These are phyloP conservation scores for Solenodon paradoxus DNA, from an alignment of 2,113 vertebrate species.

Conservation along the genomic window DNA sequence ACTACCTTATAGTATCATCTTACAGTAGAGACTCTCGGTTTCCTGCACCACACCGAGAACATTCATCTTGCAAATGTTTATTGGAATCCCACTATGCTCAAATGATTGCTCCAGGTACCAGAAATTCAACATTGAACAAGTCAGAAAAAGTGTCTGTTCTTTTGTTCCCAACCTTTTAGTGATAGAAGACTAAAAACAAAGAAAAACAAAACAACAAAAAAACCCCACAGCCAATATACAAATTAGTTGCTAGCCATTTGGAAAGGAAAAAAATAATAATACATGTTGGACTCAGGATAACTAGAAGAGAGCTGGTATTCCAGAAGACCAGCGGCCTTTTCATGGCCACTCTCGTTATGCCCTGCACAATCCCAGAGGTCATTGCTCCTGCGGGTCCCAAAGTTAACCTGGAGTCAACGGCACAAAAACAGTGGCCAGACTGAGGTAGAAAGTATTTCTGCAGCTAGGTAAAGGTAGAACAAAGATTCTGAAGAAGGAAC, in stretches of 20 bases:
- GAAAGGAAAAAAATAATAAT: not conserved
- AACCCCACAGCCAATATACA: not conserved
- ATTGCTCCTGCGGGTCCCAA: not conserved
- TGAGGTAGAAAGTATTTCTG: not conserved
- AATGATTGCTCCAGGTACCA: not conserved
- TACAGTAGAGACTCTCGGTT: not conserved
- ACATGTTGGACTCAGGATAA: too few relatives aligned
- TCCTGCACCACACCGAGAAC: not conserved
- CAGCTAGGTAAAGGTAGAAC: not conserved
- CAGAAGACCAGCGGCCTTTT: too few relatives aligned
- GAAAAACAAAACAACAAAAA: not conserved
- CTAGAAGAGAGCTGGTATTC: too few relatives aligned
- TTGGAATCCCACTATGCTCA: not conserved
- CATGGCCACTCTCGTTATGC: rapidly evolving
- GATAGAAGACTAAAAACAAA: not conserved
- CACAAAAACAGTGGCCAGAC: not conserved
- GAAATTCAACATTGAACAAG: not conserved
- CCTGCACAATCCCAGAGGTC: not conserved
- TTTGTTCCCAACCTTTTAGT: not conserved
- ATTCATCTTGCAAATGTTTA: not conserved
- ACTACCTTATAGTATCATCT: not conserved
- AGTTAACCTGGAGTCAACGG: not conserved
- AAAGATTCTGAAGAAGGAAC: not conserved
- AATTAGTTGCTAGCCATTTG: not conserved
- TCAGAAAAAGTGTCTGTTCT: not conserved